Evolutionary conservation across 2,888 invertebrate genomes (phyloP).

Genomic region (Chromoteleia sp.): DNA sequence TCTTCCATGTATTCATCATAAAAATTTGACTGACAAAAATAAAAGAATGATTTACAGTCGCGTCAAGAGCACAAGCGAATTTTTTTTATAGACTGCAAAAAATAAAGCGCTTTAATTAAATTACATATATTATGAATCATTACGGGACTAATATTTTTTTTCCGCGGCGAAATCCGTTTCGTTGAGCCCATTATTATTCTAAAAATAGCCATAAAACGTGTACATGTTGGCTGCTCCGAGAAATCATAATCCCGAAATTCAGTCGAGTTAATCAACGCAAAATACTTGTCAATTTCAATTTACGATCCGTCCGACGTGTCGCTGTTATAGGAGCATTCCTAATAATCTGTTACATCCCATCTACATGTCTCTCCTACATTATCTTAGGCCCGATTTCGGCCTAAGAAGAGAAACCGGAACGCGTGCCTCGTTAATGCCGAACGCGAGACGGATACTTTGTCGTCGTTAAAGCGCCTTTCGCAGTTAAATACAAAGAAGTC

Average conservation of each 20-base stretch:
- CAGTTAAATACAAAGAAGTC: slow-evolving; percentile 78
- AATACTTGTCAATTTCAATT: slow-evolving; percentile 69
- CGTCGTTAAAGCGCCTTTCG: slow-evolving; percentile 80
- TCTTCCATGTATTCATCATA: slow-evolving; percentile 32
- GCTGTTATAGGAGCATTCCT: slow-evolving; percentile 56
- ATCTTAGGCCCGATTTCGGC: slow-evolving; percentile 48
- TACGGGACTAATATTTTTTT: slow-evolving; percentile 48
- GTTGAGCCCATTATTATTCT: slow-evolving; percentile 47
- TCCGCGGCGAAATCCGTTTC: slow-evolving; percentile 21
- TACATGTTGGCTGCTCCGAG: slow-evolving; percentile 26
- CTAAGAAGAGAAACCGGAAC: slow-evolving; percentile 66
- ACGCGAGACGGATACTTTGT: slow-evolving; percentile 78
- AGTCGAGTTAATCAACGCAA: slow-evolving; percentile 62
- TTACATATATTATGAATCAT: slow-evolving; percentile 65
- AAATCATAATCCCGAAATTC: slow-evolving; percentile 49
- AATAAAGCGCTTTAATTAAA: slow-evolving; percentile 52
- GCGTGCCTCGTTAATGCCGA: slow-evolving; percentile 71
- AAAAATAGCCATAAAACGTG: slow-evolving; percentile 54
- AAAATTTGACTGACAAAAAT: slow-evolving; percentile 49
- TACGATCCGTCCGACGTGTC: slow-evolving; percentile 60
- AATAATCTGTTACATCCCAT: slow-evolving; percentile 64
- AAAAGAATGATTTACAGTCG: slow-evolving; percentile 31
- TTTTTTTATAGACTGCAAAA: slow-evolving; percentile 54
- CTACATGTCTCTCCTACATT: slow-evolving; percentile 52
- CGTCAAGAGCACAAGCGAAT: slow-evolving; percentile 9